Evolutionary conservation across 2,888 invertebrate species (phyloP).

Genomic region (Tiliacea citrago): DNA sequence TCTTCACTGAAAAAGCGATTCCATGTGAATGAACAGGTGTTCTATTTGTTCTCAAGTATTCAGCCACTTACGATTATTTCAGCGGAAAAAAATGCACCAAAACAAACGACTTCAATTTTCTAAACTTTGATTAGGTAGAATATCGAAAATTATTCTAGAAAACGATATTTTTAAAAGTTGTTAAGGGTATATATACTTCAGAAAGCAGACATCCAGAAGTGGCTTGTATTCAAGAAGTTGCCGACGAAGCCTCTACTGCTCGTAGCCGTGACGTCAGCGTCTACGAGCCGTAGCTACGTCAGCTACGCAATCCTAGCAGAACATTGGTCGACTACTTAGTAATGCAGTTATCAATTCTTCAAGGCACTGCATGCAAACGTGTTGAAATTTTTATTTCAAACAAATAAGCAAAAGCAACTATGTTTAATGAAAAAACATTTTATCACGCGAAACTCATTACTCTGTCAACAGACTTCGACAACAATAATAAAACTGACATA

Average conservation of each 20-base stretch:
- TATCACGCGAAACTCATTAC: constrained; percentile 28
- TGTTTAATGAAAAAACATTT: constrained; percentile 7
- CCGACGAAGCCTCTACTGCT: constrained; percentile 1
- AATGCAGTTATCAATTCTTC: constrained; percentile 19
- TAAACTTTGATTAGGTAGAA: neutral
- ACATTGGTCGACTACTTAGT: neutral
- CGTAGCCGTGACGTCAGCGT: constrained; percentile 40
- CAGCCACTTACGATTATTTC: neutral
- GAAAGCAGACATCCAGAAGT: neutral
- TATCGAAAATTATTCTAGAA: neutral
- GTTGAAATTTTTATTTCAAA: neutral
- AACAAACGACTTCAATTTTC: neutral
- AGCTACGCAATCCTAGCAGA: constrained; percentile 38
- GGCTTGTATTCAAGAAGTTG: neutral
- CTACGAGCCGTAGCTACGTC: constrained; percentile 8
- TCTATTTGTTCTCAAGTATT: neutral
- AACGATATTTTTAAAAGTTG: neutral
- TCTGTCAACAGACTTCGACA: constrained; percentile 4
- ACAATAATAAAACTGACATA: constrained; percentile 8
- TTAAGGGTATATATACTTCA: neutral
- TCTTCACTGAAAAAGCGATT: neutral
- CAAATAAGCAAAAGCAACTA: neutral
- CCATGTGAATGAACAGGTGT: neutral
- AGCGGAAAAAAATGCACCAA: neutral
- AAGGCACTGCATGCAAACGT: constrained; percentile 2